Conservation (phyloP, 2,888 invertebrate species). For the Caenorhabditis zanzibari region DNA sequence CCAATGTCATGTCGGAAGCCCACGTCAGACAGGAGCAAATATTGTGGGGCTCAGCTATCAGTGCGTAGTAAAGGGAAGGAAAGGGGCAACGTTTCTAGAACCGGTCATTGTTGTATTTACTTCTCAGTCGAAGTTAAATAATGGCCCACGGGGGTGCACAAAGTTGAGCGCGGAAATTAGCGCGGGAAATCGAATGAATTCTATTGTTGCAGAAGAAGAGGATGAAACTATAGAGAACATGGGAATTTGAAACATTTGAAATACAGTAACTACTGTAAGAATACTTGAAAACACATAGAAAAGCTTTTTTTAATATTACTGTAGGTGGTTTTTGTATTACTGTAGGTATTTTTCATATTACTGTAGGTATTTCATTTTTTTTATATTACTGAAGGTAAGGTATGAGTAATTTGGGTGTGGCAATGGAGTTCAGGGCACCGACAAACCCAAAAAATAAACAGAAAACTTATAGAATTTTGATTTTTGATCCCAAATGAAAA, state of each 20-base stretch:
- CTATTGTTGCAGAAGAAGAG: conserved; percentile 8
- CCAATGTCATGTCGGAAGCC: conserved; percentile 40
- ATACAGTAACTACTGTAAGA: background rate
- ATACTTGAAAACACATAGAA: too few species aligned
- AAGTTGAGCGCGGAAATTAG: conserved; percentile 30
- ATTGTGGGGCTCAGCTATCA: conserved; percentile 61
- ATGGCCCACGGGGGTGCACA: conserved; percentile 42
- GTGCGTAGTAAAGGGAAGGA: conserved; percentile 6
- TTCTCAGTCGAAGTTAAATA: conserved; percentile 64
- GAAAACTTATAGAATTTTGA: too few species aligned
- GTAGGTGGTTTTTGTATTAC: too few species aligned
- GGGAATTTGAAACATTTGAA: background rate
- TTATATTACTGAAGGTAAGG: too few species aligned
- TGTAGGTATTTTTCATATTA: too few species aligned
- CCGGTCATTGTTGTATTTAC: conserved; percentile 61
- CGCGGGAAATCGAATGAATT: conserved; percentile 8
- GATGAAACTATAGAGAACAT: conserved; percentile 9
- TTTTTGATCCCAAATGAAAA: too few species aligned
- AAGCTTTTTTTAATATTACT: too few species aligned
- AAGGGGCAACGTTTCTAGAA: conserved; percentile 37
- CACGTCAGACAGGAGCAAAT: conserved; percentile 57
- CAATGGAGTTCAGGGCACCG: too few species aligned
- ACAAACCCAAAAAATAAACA: too few species aligned
- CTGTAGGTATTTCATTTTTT: too few species aligned
- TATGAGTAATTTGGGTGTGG: too few species aligned